Percentiles rank a stretch among this genome's conserved stretches.
Conservation (phyloP, 2,797 vertebrate species). For the Oophaga sylvatica region DNA sequence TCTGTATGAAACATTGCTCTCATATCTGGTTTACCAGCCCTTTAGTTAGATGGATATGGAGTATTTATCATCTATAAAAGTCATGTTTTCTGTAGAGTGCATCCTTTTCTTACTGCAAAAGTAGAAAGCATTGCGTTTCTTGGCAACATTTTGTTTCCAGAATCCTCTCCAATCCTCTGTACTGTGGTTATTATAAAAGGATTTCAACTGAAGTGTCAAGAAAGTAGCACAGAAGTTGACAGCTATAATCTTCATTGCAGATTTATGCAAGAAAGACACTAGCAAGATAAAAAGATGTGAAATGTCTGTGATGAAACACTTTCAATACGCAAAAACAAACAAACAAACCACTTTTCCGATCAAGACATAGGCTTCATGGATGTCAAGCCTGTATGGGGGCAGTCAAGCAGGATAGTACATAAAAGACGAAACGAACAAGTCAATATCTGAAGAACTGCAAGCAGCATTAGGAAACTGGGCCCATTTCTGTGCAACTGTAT, state of each 20-base stretch:
- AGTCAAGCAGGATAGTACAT: slow-evolving; percentile 5
- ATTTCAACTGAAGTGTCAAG: neutral
- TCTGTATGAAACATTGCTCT: neutral
- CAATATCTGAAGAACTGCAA: slow-evolving; percentile 5
- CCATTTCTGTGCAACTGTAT: neutral
- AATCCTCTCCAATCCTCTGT: neutral
- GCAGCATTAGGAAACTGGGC: slow-evolving; percentile 7
- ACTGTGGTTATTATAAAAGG: neutral
- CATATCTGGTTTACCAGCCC: neutral
- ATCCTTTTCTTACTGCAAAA: neutral
- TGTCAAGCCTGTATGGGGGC: neutral
- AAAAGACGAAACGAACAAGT: neutral
- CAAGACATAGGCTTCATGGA: neutral
- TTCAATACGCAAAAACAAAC: neutral
- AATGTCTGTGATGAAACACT: neutral
- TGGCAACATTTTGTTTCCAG: neutral
- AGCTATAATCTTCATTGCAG: neutral
- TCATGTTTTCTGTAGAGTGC: neutral
- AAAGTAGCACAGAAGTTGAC: neutral
- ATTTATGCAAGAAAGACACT: neutral
- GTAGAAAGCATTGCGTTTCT: no score
- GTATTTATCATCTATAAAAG: neutral
- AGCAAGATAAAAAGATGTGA: neutral
- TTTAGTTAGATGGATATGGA: neutral
- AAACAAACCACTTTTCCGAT: neutral